These are phyloP conservation scores for Lamprologus sp. DNA, from an alignment of 2,113 vertebrate genomes.

Conservation along the genomic window DNA sequence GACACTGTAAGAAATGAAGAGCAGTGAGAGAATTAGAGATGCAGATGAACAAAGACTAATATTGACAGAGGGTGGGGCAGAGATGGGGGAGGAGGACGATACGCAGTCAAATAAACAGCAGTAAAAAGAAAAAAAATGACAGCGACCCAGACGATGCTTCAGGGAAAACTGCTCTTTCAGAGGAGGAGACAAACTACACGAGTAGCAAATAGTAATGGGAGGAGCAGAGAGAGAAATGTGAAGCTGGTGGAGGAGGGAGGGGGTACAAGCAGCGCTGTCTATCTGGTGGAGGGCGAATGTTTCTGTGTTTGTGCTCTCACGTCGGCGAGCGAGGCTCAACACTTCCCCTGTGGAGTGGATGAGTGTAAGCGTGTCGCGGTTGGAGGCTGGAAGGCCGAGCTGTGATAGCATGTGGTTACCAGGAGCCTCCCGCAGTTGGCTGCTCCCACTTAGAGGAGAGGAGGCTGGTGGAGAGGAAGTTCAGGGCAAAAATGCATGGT, in stretches of 20 bases:
- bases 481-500: background rate
- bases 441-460: background rate
- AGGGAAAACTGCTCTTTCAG: background rate
- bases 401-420: conserved; percentile 62
- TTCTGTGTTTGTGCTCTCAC: conserved; percentile 54
- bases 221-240: conserved; percentile 6
- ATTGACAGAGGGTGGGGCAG: background rate
- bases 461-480: background rate
- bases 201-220: background rate
- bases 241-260: background rate
- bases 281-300: conserved; percentile 20
- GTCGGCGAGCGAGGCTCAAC: conserved; percentile 38
- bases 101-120: conserved; percentile 10
- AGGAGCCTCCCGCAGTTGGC: conserved; percentile 38
- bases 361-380: conserved; percentile 54
- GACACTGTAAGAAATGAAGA: background rate
- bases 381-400: conserved; percentile 56
- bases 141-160: background rate
- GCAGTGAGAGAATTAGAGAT: background rate
- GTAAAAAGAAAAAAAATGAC: conserved; percentile 9
- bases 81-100: background rate
- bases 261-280: background rate
- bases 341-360: conserved; percentile 56
- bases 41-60: conserved; percentile 25
- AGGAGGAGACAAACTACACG: background rate